Evolutionary conservation across 1,140 invertebrate genomes (phyloP).

Genomic region (Laupala kohalensis): DNA sequence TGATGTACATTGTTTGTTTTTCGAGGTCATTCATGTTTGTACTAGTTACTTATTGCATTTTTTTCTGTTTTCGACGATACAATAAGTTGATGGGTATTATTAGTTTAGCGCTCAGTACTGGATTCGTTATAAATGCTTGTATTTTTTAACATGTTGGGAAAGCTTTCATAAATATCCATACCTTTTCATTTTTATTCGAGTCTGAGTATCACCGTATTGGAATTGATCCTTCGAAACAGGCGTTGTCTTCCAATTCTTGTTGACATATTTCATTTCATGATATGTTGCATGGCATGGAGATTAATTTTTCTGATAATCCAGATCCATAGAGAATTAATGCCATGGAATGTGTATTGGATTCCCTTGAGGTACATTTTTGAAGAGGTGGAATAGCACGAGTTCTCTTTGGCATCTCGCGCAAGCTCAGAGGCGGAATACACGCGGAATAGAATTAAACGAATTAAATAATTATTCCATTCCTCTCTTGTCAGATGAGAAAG

Average conservation of each 20-base stretch:
- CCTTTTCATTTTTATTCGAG: not conserved
- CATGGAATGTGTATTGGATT: not conserved
- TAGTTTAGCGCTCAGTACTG: too few relatives aligned
- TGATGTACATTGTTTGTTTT: too few relatives aligned
- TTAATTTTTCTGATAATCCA: not conserved
- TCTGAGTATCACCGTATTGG: not conserved
- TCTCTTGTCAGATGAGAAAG: not conserved
- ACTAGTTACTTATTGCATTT: too few relatives aligned
- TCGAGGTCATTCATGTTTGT: too few relatives aligned
- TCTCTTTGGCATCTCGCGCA: too few relatives aligned
- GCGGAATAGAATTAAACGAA: not conserved
- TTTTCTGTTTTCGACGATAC: too few relatives aligned
- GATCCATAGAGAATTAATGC: not conserved
- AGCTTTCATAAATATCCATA: too few relatives aligned
- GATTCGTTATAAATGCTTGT: not conserved
- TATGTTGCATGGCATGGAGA: not conserved
- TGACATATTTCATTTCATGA: not conserved
- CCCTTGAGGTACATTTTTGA: not conserved
- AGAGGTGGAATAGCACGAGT: not conserved
- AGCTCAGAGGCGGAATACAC: not conserved
- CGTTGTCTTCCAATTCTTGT: not conserved
- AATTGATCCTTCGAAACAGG: not conserved
- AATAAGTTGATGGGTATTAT: too few relatives aligned
- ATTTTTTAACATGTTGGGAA: not conserved
- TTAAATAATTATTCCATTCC: not conserved